Evolutionary conservation across 2,113 vertebrate species (phyloP).

Genomic region (Oreochromis spilurus): DNA sequence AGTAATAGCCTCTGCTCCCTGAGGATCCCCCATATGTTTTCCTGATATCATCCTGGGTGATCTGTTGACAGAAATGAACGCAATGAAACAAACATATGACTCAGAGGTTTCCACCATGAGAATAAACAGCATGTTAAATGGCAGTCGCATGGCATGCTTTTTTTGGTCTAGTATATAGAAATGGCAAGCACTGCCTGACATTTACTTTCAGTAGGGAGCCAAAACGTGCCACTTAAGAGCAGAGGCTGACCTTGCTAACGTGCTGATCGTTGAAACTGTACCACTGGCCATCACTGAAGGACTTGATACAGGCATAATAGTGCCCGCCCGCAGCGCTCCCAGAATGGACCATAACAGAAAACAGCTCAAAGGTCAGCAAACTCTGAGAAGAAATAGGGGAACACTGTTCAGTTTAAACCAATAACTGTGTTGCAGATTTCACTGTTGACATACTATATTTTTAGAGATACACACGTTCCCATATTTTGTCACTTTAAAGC

Average conservation of each 20-base stretch:
- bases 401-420: neutral
- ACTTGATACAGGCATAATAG: slow-evolving; percentile 98
- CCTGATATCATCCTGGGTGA: slow-evolving; percentile 97
- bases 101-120: neutral
- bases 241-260: slow-evolving; percentile 89
- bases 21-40: slow-evolving; percentile 96
- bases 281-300: slow-evolving; percentile 95
- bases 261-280: slow-evolving; percentile 99
- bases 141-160: neutral
- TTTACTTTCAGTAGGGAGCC: neutral
- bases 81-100: neutral
- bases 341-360: slow-evolving; percentile 99
- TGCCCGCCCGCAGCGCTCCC: slow-evolving; percentile 97
- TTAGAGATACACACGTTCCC: neutral
- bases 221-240: neutral
- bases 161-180: neutral
- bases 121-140: neutral
- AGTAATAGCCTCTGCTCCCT: slow-evolving; percentile 96
- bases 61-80: slow-evolving; percentile 68
- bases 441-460: neutral
- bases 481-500: neutral
- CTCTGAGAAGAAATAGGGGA: slow-evolving; percentile 68
- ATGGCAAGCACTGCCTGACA: neutral
- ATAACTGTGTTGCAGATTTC: neutral
- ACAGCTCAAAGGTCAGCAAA: slow-evolving; percentile 91